Conservation (phyloP, 2,797 vertebrate species). For the Coregonus ussuriensis region DNA sequence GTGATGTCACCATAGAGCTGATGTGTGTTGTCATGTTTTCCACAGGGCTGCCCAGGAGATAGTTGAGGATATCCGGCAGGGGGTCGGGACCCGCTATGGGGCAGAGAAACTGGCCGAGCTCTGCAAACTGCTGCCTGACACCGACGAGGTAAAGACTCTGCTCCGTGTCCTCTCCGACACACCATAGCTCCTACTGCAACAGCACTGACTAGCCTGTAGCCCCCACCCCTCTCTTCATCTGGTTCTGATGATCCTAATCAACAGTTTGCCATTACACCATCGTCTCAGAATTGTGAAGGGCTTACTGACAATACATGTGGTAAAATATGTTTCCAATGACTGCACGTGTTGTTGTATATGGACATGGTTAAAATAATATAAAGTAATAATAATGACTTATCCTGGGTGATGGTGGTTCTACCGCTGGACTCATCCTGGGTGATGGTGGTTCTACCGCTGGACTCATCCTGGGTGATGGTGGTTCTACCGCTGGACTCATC, state of each 20-base stretch:
- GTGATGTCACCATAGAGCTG: conserved; percentile 43
- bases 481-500: too few relatives aligned
- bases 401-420: too few relatives aligned
- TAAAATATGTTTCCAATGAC: conserved; percentile 50
- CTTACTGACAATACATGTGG: conserved; percentile 33
- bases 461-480: too few relatives aligned
- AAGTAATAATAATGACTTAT: too few relatives aligned
- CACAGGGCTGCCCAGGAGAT: conserved; percentile 78
- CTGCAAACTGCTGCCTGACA: conserved; percentile 81
- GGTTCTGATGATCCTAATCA: conserved; percentile 67
- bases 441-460: too few relatives aligned
- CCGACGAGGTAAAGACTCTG: conserved; percentile 75
- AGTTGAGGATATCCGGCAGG: conserved; percentile 77
- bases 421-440: too few relatives aligned
- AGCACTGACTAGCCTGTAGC: conserved; percentile 29
- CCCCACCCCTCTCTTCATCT: conserved; percentile 43
- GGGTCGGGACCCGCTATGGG: conserved; percentile 74
- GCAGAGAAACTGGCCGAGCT: conserved; percentile 81
- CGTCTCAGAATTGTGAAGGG: conserved; percentile 52
- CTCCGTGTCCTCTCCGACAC: conserved; percentile 39
- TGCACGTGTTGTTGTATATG: conserved; percentile 25
- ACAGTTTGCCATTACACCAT: conserved; percentile 64
- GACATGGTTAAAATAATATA: not conserved
- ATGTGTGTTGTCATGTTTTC: conserved; percentile 32
- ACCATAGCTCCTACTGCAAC: conserved; percentile 21